Evolutionary conservation across 2,113 vertebrate genomes (phyloP).

Genomic region (Hypomesus transpacificus): DNA sequence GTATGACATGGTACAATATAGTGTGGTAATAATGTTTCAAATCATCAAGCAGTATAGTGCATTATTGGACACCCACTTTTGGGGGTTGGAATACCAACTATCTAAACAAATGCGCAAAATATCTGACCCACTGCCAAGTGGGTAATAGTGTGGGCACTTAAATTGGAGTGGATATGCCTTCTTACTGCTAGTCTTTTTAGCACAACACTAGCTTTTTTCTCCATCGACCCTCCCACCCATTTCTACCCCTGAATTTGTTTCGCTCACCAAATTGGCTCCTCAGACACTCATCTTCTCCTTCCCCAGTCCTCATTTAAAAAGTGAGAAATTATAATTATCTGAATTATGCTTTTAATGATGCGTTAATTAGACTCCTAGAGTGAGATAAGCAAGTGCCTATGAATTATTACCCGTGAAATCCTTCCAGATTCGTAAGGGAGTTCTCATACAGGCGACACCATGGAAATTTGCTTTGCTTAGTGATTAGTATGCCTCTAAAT

Average conservation of each 20-base stretch:
- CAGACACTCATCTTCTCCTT: constrained; percentile 66
- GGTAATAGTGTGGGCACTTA: too few relatives aligned
- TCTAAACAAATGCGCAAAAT: too few relatives aligned
- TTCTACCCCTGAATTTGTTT: constrained; percentile 63
- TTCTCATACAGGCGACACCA: constrained; percentile 49
- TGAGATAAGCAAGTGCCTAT: constrained; percentile 77
- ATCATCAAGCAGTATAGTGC: too few relatives aligned
- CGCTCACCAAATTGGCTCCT: constrained; percentile 71
- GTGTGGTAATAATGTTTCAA: too few relatives aligned
- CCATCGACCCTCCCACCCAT: constrained; percentile 18
- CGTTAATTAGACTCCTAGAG: constrained; percentile 85
- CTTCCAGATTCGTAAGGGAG: constrained; percentile 67
- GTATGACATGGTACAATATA: too few relatives aligned
- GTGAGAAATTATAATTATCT: constrained; percentile 88
- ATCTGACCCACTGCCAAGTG: too few relatives aligned
- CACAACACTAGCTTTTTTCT: constrained; percentile 3
- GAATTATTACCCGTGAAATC: constrained; percentile 81
- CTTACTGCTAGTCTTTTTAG: not conserved
- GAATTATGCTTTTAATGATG: constrained; percentile 89
- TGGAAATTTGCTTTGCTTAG: constrained; percentile 58
- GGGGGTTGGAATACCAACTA: too few relatives aligned
- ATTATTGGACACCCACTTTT: too few relatives aligned
- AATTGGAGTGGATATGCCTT: too few relatives aligned
- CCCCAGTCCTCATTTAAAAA: constrained; percentile 79
- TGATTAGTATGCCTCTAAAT: constrained; percentile 72